These are phyloP conservation scores for Acanthis flammea DNA, from an alignment of 2,797 vertebrate species.

Conservation along the genomic window DNA sequence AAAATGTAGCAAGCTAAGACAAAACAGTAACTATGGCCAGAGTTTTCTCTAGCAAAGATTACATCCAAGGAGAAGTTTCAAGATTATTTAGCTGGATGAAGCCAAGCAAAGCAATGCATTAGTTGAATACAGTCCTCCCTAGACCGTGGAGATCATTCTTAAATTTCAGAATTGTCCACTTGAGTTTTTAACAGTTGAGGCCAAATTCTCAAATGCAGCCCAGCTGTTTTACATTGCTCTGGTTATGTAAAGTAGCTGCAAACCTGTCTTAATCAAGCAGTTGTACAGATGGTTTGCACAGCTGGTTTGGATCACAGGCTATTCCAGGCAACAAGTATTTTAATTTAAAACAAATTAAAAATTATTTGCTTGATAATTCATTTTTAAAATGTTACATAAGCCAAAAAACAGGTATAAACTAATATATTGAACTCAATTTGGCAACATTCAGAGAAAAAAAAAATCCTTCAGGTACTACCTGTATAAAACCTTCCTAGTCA, in stretches of 20 bases:
- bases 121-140: not conserved
- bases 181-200: not conserved
- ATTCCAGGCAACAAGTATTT: not conserved
- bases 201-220: not conserved
- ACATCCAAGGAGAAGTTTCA: not conserved
- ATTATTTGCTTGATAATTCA: constrained; percentile 28
- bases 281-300: constrained; percentile 20
- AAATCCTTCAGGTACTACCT: not conserved
- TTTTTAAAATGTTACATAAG: not conserved
- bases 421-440: not conserved
- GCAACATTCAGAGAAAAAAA: not conserved
- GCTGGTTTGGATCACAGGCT: constrained; percentile 21
- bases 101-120: not conserved
- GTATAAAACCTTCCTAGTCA: not conserved
- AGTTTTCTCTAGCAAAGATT: not conserved
- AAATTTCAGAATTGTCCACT: not conserved
- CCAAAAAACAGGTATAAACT: constrained; percentile 4
- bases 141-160: not conserved
- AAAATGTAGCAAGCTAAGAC: not conserved
- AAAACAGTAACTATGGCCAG: not conserved
- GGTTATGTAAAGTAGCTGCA: constrained; percentile 35
- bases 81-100: constrained; percentile 1
- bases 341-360: constrained; percentile 45
- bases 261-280: not conserved
- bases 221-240: constrained; percentile 3